These are phyloP conservation scores for Macquaria ambigua DNA, from an alignment of 2,113 vertebrate species.

Conservation along the genomic window DNA sequence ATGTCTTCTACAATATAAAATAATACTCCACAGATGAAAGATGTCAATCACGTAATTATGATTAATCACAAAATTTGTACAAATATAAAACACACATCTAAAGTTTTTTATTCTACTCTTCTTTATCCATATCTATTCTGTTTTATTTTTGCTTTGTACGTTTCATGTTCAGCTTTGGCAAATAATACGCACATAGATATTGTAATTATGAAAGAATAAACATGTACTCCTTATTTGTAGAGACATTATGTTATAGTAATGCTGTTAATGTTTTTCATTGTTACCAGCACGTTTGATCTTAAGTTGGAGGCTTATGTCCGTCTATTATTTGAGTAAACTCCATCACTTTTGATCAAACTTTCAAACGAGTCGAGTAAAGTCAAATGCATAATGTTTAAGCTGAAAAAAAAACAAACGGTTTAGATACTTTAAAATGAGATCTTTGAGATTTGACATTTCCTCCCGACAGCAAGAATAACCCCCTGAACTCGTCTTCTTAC, in stretches of 20 bases:
- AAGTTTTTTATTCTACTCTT: too few species aligned
- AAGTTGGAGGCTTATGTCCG: not conserved
- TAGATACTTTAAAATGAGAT: not conserved
- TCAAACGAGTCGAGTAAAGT: not conserved
- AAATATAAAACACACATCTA: too few species aligned
- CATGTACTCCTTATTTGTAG: not conserved
- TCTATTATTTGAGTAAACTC: not conserved
- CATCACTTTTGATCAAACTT: not conserved
- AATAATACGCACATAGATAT: too few species aligned
- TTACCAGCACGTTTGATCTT: not conserved
- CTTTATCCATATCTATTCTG: not conserved
- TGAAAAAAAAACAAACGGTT: not conserved
- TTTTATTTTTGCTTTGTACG: not conserved
- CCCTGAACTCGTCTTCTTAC: not conserved
- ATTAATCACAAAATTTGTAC: too few species aligned
- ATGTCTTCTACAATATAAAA: too few species aligned
- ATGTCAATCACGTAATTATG: too few species aligned
- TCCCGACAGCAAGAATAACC: not conserved
- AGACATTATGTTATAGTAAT: not conserved
- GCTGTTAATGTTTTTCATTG: not conserved
- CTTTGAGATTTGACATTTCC: not conserved
- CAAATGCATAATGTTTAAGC: not conserved
- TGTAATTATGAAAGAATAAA: too few species aligned
- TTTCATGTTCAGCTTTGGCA: not conserved
- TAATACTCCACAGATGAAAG: too few species aligned